Percentiles rank a stretch among this genome's conserved stretches.
Evolutionary conservation across 2,888 invertebrate species (phyloP).

Genomic region (Himalopsyche japonica): DNA sequence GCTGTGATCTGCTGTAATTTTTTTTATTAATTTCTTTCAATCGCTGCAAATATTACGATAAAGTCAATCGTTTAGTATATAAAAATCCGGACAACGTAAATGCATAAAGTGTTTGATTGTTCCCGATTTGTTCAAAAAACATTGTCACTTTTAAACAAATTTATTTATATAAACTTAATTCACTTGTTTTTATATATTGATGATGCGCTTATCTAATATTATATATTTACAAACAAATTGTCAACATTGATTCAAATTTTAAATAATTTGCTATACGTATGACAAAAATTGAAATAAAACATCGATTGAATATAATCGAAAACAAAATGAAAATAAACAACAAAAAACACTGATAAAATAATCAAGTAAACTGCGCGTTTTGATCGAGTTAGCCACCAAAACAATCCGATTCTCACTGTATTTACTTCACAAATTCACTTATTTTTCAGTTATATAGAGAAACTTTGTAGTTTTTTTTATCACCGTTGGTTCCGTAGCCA

Average conservation of each 20-base stretch:
- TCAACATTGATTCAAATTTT: background rate
- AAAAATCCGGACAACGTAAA: too few relatives aligned
- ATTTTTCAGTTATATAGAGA: background rate
- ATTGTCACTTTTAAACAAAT: too few relatives aligned
- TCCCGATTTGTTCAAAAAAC: too few relatives aligned
- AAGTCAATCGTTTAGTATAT: too few relatives aligned
- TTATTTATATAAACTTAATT: too few relatives aligned
- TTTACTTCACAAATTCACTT: background rate
- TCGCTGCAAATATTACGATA: too few relatives aligned
- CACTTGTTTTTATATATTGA: too few relatives aligned
- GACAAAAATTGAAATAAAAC: background rate
- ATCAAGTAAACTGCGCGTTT: background rate
- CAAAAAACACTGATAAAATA: background rate
- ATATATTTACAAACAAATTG: background rate
- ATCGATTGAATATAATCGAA: background rate
- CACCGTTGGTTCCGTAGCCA: background rate
- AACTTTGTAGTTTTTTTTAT: background rate
- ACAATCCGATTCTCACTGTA: background rate
- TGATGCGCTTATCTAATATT: too few relatives aligned
- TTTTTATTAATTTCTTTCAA: too few relatives aligned
- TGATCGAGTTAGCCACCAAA: background rate
- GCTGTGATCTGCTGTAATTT: too few relatives aligned
- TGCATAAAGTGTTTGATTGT: too few relatives aligned
- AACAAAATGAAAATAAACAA: background rate
- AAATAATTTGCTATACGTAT: background rate